Conservation (phyloP, 2,797 vertebrate species). For the Myotis findleyi region DNA sequence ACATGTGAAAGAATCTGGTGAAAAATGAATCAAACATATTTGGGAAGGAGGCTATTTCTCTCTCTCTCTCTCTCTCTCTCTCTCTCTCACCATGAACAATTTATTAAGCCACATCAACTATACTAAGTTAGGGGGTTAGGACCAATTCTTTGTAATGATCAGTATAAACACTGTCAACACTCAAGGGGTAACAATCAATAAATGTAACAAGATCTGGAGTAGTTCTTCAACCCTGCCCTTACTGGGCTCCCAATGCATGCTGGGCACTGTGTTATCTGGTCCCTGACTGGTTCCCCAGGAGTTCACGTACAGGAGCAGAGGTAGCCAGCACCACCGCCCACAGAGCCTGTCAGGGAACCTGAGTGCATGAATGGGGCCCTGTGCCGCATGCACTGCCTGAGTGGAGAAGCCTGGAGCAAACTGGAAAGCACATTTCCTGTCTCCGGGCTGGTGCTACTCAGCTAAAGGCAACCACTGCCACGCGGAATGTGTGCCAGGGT, state of each 20-base stretch:
- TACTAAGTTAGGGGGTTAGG: background rate
- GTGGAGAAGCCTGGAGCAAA: background rate
- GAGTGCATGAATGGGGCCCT: background rate
- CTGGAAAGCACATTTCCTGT: background rate
- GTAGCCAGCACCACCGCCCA: background rate
- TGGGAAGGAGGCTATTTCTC: background rate
- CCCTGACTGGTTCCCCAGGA: background rate
- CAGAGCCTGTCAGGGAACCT: background rate
- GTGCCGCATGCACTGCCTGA: fast-evolving
- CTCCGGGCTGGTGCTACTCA: background rate
- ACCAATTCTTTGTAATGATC: background rate
- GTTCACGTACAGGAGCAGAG: background rate
- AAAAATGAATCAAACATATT: background rate
- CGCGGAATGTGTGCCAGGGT: background rate
- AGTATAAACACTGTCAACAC: background rate
- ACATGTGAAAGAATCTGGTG: background rate
- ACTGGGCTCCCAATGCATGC: background rate
- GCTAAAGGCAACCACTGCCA: background rate
- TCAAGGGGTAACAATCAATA: background rate
- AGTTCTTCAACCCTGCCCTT: background rate
- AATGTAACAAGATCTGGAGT: background rate
- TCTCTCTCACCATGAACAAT: background rate
- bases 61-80: background rate
- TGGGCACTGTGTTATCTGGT: background rate
- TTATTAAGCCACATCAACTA: background rate